Evolutionary conservation across 2,797 vertebrate species (phyloP).

Genomic region (Euphonia xanthogaster): DNA sequence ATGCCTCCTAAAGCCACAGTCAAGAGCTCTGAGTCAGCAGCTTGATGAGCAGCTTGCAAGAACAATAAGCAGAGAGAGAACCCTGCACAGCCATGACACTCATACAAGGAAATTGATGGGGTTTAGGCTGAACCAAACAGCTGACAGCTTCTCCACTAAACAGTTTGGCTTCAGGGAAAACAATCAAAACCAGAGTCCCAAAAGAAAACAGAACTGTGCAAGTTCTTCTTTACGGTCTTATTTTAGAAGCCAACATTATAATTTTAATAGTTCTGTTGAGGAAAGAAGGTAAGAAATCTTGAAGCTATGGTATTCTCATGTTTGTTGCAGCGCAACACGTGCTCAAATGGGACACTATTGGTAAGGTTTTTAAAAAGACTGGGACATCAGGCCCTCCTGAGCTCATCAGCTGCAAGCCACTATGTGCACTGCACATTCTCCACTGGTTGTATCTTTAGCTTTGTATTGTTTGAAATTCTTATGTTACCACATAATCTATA

Average conservation of each 20-base stretch:
- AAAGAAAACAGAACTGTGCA: neutral
- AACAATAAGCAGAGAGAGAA: neutral
- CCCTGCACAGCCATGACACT: neutral
- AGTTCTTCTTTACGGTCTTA: neutral
- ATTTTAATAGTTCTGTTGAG: neutral
- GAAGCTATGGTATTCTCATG: neutral
- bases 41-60: neutral
- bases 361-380: neutral
- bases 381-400: neutral
- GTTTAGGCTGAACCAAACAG: neutral
- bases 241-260: neutral
- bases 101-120: neutral
- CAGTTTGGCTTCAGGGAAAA: neutral
- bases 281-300: neutral
- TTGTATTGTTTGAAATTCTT: conserved; percentile 25
- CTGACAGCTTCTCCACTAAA: neutral
- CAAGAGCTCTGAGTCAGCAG: neutral
- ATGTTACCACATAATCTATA: conserved; percentile 17
- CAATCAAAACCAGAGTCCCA: neutral
- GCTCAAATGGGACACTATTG: neutral
- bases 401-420: neutral
- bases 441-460: neutral
- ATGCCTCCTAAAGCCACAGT: neutral
- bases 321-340: neutral
- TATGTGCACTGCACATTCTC: neutral